A percentile compares a stretch with the other conserved stretches of the same genome.
Evolutionary conservation across 2,113 vertebrate species (phyloP).

Genomic region (Scartelaos histophorus): DNA sequence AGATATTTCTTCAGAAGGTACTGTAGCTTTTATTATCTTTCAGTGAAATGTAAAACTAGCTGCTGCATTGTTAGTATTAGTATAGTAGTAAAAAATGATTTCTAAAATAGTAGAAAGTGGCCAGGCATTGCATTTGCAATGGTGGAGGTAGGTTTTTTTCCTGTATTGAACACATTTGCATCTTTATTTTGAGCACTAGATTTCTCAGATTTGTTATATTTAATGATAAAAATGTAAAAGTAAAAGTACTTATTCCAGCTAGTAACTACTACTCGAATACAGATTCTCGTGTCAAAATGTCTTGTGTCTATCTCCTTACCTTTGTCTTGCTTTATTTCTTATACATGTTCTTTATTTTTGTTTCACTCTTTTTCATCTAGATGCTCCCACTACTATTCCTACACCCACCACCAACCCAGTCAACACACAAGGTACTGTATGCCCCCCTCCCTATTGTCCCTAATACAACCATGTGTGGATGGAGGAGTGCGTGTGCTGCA

Average conservation of each 20-base stretch:
- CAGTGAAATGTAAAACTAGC: too few species aligned
- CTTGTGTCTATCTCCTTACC: slow-evolving; percentile 64
- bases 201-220: neutral
- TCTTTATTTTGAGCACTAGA: neutral
- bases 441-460: slow-evolving; percentile 67
- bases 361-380: slow-evolving; percentile 80
- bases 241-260: neutral
- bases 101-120: too few species aligned
- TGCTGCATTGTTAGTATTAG: too few species aligned
- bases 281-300: slow-evolving; percentile 53
- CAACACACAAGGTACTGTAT: slow-evolving; percentile 82
- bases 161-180: neutral
- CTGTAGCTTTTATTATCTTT: too few species aligned
- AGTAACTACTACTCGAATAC: neutral
- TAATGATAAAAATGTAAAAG: neutral
- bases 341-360: slow-evolving; percentile 73
- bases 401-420: slow-evolving; percentile 80
- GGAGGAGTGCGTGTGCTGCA: slow-evolving; percentile 35
- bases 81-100: too few species aligned
- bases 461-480: slow-evolving; percentile 48
- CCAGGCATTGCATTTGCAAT: too few species aligned
- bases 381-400: slow-evolving; percentile 82
- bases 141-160: neutral
- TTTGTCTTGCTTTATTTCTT: slow-evolving; percentile 71
- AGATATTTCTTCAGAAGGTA: too few species aligned